Conservation (phyloP, 2,797 vertebrate species). For the Adelosebastes latens region DNA sequence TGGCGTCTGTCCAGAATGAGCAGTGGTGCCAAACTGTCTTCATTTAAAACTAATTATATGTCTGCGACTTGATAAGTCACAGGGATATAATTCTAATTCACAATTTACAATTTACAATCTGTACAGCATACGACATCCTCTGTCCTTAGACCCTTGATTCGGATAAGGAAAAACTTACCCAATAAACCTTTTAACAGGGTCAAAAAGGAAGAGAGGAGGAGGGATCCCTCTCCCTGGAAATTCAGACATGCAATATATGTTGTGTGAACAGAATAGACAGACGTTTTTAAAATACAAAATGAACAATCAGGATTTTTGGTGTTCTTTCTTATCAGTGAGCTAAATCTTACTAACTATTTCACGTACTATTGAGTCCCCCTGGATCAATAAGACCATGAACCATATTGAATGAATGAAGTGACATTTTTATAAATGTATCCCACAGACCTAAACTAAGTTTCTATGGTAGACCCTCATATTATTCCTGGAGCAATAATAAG, state of each 20-base stretch:
- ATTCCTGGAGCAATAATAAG: neutral
- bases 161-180: neutral
- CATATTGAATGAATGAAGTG: neutral
- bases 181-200: no score
- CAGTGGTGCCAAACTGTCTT: constrained; percentile 12
- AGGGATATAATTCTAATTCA: neutral
- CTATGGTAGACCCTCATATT: neutral
- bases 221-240: neutral
- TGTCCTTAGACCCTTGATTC: neutral
- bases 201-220: neutral
- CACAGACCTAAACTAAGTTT: neutral
- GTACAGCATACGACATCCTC: neutral
- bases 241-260: no score
- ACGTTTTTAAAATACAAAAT: neutral
- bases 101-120: neutral
- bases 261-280: neutral
- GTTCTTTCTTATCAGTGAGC: neutral
- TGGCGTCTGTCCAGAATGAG: neutral
- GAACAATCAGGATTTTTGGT: neutral
- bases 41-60: constrained; percentile 16
- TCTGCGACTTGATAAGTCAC: neutral
- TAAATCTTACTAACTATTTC: neutral
- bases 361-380: neutral
- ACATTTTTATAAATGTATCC: neutral
- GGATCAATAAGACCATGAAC: neutral